Conservation (phyloP, 2,888 invertebrate genomes). For the Drosophila anomalata region DNA sequence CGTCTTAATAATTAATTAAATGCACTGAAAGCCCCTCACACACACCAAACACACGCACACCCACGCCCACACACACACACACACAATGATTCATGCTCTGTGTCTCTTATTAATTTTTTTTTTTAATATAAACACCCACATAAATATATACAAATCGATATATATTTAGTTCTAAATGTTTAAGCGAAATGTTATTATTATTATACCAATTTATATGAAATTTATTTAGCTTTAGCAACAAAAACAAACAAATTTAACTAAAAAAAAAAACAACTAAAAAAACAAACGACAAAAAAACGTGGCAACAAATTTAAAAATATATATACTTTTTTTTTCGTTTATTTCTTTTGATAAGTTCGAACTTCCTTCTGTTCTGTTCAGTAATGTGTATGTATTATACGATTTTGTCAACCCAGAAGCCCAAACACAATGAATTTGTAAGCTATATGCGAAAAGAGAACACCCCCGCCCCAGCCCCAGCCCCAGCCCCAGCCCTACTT, state of each 20-base stretch:
- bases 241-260: constrained; percentile 52
- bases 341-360: constrained; percentile 31
- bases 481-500: constrained; percentile 14
- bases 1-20: constrained; percentile 55
- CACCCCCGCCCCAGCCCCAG: constrained; percentile 36
- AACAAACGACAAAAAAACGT: constrained; percentile 56
- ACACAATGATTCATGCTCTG: constrained; percentile 46
- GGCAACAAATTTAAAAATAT: constrained; percentile 55
- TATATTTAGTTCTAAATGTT: constrained; percentile 55
- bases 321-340: constrained; percentile 32
- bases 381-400: constrained; percentile 55
- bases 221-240: constrained; percentile 76
- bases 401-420: constrained; percentile 28
- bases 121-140: constrained; percentile 27
- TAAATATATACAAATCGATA: constrained; percentile 39
- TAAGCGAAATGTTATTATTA: constrained; percentile 75
- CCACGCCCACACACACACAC: constrained; percentile 14
- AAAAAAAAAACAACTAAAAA: constrained; percentile 33
- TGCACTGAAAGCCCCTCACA: constrained; percentile 29
- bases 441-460: constrained; percentile 61
- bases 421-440: constrained; percentile 81
- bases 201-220: constrained; percentile 76
- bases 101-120: constrained; percentile 46
- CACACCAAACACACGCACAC: neutral
- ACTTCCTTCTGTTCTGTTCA: constrained; percentile 47